phyloP scores from a whole-genome alignment of 2,113 vertebrate species.

The Fulica atra region DNA sequence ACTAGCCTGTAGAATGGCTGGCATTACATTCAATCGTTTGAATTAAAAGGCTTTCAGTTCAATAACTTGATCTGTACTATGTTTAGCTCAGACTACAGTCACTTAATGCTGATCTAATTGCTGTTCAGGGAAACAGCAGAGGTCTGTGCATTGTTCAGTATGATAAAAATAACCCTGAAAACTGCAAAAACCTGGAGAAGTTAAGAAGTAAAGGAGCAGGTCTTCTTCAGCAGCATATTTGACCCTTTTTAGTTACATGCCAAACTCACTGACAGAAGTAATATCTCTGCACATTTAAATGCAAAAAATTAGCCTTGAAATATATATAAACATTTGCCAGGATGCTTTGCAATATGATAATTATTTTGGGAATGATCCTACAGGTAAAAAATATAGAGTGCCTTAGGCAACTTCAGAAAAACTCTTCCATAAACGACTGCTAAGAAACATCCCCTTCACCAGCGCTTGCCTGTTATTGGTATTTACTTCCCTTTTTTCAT shows the following conservation, averaged over 20 bases:
- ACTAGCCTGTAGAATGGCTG: not conserved
- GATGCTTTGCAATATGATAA: not conserved
- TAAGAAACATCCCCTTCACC: not conserved
- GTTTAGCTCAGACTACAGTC: not conserved
- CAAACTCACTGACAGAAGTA: not conserved
- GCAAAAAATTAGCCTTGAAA: not conserved
- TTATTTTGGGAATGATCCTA: not conserved
- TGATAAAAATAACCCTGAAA: not conserved
- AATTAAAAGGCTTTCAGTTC: not conserved
- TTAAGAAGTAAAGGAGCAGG: not conserved
- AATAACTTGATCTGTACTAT: not conserved
- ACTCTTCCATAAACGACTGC: not conserved
- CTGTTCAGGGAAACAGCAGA: not conserved
- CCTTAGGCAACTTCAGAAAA: not conserved
- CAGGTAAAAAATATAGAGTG: not conserved
- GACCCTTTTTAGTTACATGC: not conserved
- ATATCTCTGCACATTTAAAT: not conserved
- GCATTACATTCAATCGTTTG: not conserved
- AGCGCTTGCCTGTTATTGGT: rapidly evolving
- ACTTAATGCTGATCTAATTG: not conserved
- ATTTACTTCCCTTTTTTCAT: not conserved
- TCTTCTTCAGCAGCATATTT: not conserved
- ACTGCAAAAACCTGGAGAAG: not conserved
- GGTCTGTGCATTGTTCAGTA: not conserved
- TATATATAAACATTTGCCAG: not conserved